Evolutionary conservation across 2,113 vertebrate genomes (phyloP).

Genomic region (Chloroceryle aenea): DNA sequence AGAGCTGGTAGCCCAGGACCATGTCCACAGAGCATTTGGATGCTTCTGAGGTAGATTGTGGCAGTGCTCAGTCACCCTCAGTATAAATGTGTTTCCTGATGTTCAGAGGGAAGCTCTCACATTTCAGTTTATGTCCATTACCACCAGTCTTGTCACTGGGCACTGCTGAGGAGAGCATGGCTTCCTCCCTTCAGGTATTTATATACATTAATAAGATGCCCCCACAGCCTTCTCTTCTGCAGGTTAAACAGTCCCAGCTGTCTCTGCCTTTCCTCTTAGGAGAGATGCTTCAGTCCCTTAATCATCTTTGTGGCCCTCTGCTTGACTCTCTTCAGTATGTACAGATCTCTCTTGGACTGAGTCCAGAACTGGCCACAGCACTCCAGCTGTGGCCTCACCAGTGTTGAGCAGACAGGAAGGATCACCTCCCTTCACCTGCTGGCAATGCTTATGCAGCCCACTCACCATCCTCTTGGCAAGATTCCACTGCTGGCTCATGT

Average conservation of each 20-base stretch:
- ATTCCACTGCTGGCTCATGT: fast-evolving
- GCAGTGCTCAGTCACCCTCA: too few relatives aligned
- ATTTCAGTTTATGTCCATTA: too few relatives aligned
- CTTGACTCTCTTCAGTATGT: background rate
- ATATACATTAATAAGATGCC: background rate
- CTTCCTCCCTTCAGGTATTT: background rate
- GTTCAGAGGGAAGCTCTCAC: too few relatives aligned
- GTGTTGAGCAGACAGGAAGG: background rate
- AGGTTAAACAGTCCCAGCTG: background rate
- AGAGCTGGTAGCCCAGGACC: too few relatives aligned
- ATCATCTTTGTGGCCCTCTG: background rate
- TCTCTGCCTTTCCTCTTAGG: background rate
- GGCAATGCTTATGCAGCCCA: background rate
- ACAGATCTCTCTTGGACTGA: background rate
- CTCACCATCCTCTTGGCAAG: fast-evolving
- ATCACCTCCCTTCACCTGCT: background rate
- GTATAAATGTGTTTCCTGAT: too few relatives aligned
- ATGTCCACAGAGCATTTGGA: too few relatives aligned
- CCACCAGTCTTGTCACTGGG: too few relatives aligned
- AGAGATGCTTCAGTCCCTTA: background rate
- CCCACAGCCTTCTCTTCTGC: background rate
- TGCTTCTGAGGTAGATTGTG: too few relatives aligned
- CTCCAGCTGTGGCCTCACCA: too few relatives aligned
- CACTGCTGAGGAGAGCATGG: too few relatives aligned
- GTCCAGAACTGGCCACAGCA: background rate